These are phyloP conservation scores for Tipula unca DNA, from an alignment of 2,888 invertebrate genomes.

Conservation along the genomic window DNA sequence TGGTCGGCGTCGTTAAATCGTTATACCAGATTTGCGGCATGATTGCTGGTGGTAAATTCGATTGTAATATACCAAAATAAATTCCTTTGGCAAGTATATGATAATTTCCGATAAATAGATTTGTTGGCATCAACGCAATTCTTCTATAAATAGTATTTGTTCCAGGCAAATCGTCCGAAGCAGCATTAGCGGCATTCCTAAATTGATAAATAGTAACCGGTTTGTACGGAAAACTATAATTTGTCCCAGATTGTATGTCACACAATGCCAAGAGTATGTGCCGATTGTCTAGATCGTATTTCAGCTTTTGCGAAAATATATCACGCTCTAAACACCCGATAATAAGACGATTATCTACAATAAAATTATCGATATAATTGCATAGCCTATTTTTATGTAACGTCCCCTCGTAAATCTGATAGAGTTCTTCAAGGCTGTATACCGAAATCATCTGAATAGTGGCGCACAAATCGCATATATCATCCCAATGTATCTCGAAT, in stretches of 20 bases:
- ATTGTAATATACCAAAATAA: background rate
- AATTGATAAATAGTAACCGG: background rate
- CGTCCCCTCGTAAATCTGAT: background rate
- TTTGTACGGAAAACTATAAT: slow-evolving; percentile 25
- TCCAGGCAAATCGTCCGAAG: background rate
- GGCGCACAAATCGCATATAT: slow-evolving; percentile 30
- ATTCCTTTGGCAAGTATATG: background rate
- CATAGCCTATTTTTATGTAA: background rate
- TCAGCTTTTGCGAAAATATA: slow-evolving; percentile 30
- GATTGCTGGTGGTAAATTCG: background rate
- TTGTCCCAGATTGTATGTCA: slow-evolving; percentile 27
- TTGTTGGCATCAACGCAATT: background rate
- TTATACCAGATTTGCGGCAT: background rate
- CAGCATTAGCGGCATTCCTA: background rate
- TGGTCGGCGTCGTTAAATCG: background rate
- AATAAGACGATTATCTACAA: background rate
- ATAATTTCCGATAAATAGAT: background rate
- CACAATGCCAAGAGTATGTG: slow-evolving; percentile 33
- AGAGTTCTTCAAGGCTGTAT: background rate
- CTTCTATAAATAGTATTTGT: background rate
- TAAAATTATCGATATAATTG: slow-evolving; percentile 17
- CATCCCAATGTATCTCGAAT: slow-evolving; percentile 28
- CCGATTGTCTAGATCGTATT: slow-evolving; percentile 30
- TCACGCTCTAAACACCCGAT: background rate
- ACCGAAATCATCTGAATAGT: slow-evolving; percentile 23